phyloP scores from a whole-genome alignment of 1,140 invertebrate genomes.

The Pectinophora gossypiella region DNA sequence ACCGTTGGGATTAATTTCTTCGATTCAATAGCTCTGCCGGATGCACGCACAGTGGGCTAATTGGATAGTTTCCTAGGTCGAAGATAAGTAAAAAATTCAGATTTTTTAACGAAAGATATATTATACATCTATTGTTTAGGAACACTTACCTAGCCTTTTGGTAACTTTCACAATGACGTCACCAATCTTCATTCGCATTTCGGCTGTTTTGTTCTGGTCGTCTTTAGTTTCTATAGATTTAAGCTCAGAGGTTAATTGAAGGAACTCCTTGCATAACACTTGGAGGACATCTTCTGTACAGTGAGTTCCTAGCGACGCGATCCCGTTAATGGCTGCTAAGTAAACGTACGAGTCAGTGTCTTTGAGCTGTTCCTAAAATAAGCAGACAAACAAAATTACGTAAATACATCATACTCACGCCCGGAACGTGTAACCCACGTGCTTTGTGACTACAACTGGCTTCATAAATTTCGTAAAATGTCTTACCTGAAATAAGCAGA shows the following conservation, averaged over 20 bases:
- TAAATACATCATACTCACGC: too few relatives aligned
- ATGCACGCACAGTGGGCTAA: too few relatives aligned
- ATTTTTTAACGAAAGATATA: too few relatives aligned
- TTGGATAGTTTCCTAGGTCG: too few relatives aligned
- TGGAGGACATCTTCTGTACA: constrained; percentile 83
- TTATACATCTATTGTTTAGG: too few relatives aligned
- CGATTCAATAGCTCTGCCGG: too few relatives aligned
- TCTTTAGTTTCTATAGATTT: constrained; percentile 41
- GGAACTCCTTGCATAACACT: constrained; percentile 80
- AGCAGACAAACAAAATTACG: background rate
- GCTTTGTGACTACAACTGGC: background rate
- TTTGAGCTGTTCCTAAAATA: constrained; percentile 82
- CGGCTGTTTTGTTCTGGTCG: constrained; percentile 68
- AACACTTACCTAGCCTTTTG: constrained; percentile 81
- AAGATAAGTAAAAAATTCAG: too few relatives aligned
- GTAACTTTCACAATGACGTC: constrained; percentile 87
- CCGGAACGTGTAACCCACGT: background rate
- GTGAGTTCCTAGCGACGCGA: constrained; percentile 79
- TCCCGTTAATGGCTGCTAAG: constrained; percentile 84
- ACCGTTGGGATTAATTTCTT: background rate
- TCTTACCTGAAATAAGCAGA: constrained; percentile 82
- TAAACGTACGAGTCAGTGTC: constrained; percentile 91
- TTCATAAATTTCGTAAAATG: background rate
- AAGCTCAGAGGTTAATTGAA: constrained; percentile 69
- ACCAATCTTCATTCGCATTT: constrained; percentile 86